Conservation (phyloP, 2,888 invertebrate species). For the Rhagophthalmus giganteus region DNA sequence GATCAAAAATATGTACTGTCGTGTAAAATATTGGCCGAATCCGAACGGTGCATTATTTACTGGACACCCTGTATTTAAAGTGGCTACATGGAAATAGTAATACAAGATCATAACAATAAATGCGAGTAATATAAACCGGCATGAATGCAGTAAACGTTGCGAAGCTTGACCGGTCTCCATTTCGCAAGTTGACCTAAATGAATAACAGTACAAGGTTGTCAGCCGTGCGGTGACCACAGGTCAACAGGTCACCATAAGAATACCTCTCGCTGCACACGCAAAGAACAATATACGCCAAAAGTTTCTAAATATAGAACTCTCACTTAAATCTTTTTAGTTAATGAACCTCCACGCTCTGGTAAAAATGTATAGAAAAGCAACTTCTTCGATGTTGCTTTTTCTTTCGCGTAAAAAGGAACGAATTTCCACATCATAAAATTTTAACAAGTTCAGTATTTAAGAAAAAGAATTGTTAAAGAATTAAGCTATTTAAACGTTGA, state of each 20-base stretch:
- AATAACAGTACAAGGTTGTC: conserved; percentile 36
- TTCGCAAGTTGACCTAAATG: conserved; percentile 39
- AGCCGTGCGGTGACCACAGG: conserved; percentile 35
- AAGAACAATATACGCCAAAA: not conserved
- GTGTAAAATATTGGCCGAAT: too few species aligned
- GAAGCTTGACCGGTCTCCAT: conserved; percentile 27
- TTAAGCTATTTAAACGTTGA: too few species aligned
- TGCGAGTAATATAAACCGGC: conserved; percentile 13
- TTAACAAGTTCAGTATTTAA: too few species aligned
- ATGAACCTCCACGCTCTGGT: too few species aligned
- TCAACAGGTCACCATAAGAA: conserved; percentile 37
- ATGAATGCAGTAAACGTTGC: conserved; percentile 23
- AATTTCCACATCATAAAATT: too few species aligned
- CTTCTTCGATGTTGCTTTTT: too few species aligned
- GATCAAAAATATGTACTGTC: too few species aligned
- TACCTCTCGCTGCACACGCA: conserved; percentile 23
- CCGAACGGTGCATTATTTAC: too few species aligned
- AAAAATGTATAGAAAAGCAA: too few species aligned
- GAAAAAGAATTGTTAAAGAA: too few species aligned
- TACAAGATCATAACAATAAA: conserved; percentile 3
- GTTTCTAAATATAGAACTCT: not conserved
- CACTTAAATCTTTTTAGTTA: not conserved
- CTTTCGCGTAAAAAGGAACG: too few species aligned
- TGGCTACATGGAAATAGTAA: not conserved
- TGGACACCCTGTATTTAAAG: too few species aligned